Evolutionary conservation across 2,797 vertebrate genomes (phyloP).

Genomic region (Etheostoma perlongum): DNA sequence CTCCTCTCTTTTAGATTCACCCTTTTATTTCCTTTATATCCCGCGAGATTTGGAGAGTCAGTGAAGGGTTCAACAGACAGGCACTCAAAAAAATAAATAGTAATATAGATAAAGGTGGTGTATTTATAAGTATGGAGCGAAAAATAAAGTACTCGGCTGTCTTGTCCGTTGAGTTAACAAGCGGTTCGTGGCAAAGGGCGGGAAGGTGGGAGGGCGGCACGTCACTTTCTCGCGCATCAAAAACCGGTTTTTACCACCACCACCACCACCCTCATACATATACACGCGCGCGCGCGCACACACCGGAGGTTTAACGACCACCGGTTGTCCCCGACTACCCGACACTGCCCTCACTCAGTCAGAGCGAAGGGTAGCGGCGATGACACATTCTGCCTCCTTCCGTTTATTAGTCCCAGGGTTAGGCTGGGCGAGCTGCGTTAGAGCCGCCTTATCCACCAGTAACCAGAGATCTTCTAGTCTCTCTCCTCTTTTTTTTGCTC

Average conservation of each 20-base stretch:
- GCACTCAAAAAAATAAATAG: constrained; percentile 3
- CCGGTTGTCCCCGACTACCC: constrained; percentile 63
- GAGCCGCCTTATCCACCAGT: constrained; percentile 27
- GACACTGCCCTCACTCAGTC: constrained; percentile 51
- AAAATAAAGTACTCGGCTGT: constrained; percentile 33
- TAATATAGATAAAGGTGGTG: neutral
- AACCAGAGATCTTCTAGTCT: neutral
- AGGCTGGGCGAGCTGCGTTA: constrained; percentile 14
- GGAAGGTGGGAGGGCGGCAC: constrained; percentile 67
- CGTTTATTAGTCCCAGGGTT: constrained; percentile 24
- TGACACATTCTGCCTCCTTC: constrained; percentile 54
- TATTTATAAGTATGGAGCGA: constrained; percentile 4
- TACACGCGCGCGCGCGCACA: neutral
- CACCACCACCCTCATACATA: constrained; percentile 33
- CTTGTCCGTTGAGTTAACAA: constrained; percentile 55
- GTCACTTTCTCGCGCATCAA: constrained; percentile 75
- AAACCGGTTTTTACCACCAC: constrained; percentile 66
- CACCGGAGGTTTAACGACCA: constrained; percentile 54
- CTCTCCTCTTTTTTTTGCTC: neutral
- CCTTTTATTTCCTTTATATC: constrained; percentile 62
- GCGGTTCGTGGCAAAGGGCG: constrained; percentile 68
- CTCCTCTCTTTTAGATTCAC: constrained; percentile 41
- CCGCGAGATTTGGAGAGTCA: constrained; percentile 70
- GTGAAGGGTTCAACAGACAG: constrained; percentile 37
- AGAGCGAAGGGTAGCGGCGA: constrained; percentile 33